Base-by-base conservation (phyloP, 2,797 vertebrate species). In the Chrysocyon brachyurus region DNA sequence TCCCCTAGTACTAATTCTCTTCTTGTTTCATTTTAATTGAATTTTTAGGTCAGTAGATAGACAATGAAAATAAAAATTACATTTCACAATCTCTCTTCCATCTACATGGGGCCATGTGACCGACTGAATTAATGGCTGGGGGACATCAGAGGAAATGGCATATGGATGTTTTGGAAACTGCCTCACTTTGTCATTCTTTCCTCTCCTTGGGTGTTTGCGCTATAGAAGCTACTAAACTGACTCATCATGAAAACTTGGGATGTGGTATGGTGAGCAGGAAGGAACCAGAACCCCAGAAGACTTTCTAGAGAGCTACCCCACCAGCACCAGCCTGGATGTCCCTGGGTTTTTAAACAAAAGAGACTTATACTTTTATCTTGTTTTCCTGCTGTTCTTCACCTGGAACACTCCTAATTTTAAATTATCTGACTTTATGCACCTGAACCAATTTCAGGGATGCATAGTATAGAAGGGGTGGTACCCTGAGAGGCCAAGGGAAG, bases 151-250 rank as follows among this genome's bases (percentile, higher is more conserved):
- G 49, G 26, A 94, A 86, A 72, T 77, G 21, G 46, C 3, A 15
- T 19, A 2, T 6, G 3, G 28, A 1, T 15, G 5, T 19, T 17
- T 36, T 66, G n/a, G 26, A 52, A 79, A 72, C 7, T 0, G 1
- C 2, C 26, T 31, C 8, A 10, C 8, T 49, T 52, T 70, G 5
- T 79, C 52, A 57, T 68, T 68, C 5, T 56, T 49, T 26, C 12
- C 10, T 40, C 52, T 64, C 19, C 19, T 36, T 77, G 12, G 61
- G 21, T 83, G 9, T 33, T 63, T 73, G n/a, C 49, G 73, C 2
- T 57, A 0, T 21, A 49, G 24, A 91, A 82, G 19, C 8, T 79
- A 9, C 63, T 52, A 52, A 64, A 24, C 79, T 24, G 36, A 26
- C 82, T 2, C 31, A 33, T 28, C 15, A 68, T 15, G 33, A 81